These are phyloP conservation scores for Onychomys torridus DNA, from an alignment of 2,797 vertebrate genomes.

Conservation along the genomic window DNA sequence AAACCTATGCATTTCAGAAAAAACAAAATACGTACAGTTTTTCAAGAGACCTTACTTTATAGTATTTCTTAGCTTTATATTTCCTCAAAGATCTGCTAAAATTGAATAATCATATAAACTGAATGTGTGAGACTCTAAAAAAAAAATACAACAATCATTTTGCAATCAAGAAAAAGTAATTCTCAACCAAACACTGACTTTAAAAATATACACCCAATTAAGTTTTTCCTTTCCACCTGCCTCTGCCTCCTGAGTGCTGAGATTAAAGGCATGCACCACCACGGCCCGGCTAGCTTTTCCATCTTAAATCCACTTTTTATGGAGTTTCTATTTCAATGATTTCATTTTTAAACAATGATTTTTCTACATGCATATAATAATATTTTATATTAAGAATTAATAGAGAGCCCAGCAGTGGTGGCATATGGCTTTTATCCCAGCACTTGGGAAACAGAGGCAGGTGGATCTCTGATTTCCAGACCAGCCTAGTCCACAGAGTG, in stretches of 20 bases:
- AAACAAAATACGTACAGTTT: constrained; percentile 50
- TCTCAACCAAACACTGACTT: constrained; percentile 17
- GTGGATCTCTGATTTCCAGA: background rate
- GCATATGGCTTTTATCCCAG: background rate
- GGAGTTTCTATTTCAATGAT: constrained; percentile 25
- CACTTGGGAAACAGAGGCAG: background rate
- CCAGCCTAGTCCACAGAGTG: background rate
- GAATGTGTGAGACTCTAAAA: constrained; percentile 7
- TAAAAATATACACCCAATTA: constrained; percentile 24
- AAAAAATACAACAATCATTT: constrained; percentile 20
- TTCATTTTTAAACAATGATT: constrained; percentile 62
- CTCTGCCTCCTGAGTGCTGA: too few species aligned
- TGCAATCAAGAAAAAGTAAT: constrained; percentile 51
- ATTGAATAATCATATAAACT: constrained; percentile 19
- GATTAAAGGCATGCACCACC: too few species aligned
- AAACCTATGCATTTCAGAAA: constrained; percentile 36
- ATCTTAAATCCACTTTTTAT: background rate
- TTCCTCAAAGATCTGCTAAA: constrained; percentile 23
- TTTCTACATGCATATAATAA: constrained; percentile 16
- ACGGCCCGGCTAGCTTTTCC: background rate
- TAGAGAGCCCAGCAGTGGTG: background rate
- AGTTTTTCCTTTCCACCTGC: background rate
- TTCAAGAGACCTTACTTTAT: constrained; percentile 2
- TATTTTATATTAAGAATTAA: background rate
- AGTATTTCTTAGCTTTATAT: constrained; percentile 21